These are phyloP conservation scores for Chionis minor DNA, from an alignment of 2,113 vertebrate species.

Conservation along the genomic window DNA sequence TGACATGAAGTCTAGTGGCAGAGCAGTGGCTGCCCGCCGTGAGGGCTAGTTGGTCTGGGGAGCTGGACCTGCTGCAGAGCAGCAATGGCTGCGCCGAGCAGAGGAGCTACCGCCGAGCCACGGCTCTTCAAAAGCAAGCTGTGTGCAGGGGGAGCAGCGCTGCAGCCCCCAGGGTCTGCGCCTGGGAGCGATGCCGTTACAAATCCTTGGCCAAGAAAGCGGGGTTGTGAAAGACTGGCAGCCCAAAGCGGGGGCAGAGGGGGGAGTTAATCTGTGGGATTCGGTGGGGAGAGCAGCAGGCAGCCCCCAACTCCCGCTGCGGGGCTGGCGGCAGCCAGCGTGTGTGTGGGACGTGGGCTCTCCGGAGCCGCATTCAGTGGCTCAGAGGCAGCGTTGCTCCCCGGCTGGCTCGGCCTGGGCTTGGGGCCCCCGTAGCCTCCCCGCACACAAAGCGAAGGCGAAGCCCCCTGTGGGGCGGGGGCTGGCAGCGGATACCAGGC, in stretches of 20 bases:
- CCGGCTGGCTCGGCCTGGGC: not conserved
- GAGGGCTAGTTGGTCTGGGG: not conserved
- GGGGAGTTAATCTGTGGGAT: not conserved
- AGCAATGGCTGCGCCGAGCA: not conserved
- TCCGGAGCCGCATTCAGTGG: rapidly evolving
- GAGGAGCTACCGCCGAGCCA: not conserved
- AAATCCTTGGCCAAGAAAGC: not conserved
- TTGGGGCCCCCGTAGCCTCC: not conserved
- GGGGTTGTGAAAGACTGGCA: not conserved
- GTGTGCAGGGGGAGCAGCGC: not conserved
- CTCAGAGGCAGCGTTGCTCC: not conserved
- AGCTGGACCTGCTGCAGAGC: not conserved
- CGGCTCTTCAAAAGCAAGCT: rapidly evolving
- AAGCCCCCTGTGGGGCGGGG: not conserved
- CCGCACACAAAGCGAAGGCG: not conserved
- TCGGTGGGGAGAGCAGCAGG: not conserved
- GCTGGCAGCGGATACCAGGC: not conserved
- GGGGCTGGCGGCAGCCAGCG: not conserved
- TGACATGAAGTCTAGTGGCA: not conserved
- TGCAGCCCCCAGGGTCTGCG: not conserved
- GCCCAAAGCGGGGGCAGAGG: not conserved
- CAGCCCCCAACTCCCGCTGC: not conserved
- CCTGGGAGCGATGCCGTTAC: not conserved
- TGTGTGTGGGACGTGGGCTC: not conserved
- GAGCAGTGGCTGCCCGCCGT: not conserved